Evolutionary conservation across 2,888 invertebrate genomes (phyloP), one percentile per base, ranked within the genome.

Genomic region (Mylabris sibirica): DNA sequence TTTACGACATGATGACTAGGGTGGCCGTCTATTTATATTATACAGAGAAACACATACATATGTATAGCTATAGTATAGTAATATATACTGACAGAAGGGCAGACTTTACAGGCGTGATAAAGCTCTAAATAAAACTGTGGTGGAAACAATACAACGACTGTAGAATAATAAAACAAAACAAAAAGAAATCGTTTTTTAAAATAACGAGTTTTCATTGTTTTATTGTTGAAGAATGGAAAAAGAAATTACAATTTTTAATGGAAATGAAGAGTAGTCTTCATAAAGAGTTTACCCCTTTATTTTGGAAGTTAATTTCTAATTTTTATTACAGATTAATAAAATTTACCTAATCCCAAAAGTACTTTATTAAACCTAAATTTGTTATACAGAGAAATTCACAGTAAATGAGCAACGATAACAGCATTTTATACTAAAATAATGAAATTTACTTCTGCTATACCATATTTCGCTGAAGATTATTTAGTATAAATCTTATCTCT

Each of bases 1-100:
- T 22, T 69, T 63, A 66, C 63, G 49, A 26, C 59, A 65, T n/a
- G 17, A 17, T 63, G 64, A 74, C 64, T 63, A 63, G 65, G 67
- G 68, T 60, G 60, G n/a, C 4, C n/a, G 8, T 2, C 20, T 60
- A 22, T 20, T 14, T 60, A n/a, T 35, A 35, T 12, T 20, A 61
- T 20, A 38, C 22, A 38, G 12, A 60, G 1, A 61, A 6, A 61
- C 35, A 61, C 38, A 30, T 12, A 30, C 17, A 35, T 17, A 20
- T 11, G 17, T 53, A 53, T 53, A 53, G 22, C 49, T 22, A 53
- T 4, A 53, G 49, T 20, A 22, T 44, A 17, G 44, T 44, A 17
- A 17, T 53, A 53, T 53, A 20, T 20, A 53, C 49, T 53, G 49
- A 53, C 49, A 53, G 20, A 53, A 53, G 22, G 49, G 22, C 49